Evolutionary conservation across 2,797 vertebrate genomes (phyloP).

Genomic region (Nasua narica): DNA sequence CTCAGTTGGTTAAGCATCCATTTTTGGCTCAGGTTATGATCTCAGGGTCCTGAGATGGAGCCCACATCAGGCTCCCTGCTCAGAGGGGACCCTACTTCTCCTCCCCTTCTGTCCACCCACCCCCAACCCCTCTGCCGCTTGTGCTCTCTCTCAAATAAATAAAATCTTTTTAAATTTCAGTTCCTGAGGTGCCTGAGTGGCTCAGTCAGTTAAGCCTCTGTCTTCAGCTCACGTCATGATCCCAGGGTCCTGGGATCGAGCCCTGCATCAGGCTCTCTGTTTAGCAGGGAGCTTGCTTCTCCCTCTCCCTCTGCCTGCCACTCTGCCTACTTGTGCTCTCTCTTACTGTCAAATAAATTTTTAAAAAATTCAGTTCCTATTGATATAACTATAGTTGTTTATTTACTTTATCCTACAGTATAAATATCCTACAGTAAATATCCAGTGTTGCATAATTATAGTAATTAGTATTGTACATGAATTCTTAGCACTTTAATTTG

Average conservation of each 20-base stretch:
- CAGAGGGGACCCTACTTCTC: too few species aligned
- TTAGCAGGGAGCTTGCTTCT: not conserved
- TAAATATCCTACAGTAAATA: not conserved
- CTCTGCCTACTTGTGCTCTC: not conserved
- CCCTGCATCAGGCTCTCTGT: not conserved
- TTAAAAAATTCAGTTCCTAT: not conserved
- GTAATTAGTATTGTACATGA: not conserved
- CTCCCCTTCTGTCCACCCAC: too few species aligned
- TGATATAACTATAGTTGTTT: not conserved
- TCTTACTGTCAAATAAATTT: not conserved
- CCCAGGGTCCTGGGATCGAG: not conserved
- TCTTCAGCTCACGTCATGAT: not conserved
- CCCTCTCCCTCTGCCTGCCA: not conserved
- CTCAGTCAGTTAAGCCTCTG: not conserved
- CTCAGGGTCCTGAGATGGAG: too few species aligned
- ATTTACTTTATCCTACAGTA: not conserved
- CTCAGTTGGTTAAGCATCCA: too few species aligned
- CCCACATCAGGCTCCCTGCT: too few species aligned
- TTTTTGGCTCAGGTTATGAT: too few species aligned
- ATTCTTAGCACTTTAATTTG: not conserved
- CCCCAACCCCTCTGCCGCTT: too few species aligned
- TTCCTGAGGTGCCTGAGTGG: not conserved
- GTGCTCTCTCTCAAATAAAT: too few species aligned
- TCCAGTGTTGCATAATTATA: not conserved
- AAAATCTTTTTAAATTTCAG: not conserved